These are phyloP conservation scores for Bombus difficillimus DNA, from an alignment of 1,140 invertebrate species.

Conservation along the genomic window DNA sequence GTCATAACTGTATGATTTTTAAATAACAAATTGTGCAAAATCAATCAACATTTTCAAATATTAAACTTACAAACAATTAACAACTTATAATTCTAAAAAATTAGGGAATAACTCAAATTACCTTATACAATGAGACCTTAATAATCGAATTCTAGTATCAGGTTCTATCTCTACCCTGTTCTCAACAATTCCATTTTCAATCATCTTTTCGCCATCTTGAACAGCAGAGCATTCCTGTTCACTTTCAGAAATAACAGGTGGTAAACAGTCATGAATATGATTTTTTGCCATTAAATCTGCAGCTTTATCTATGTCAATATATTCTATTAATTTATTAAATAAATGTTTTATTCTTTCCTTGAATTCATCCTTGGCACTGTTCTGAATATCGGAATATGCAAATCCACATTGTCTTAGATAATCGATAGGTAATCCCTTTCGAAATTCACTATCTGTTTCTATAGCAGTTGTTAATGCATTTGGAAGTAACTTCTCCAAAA, in stretches of 20 bases:
- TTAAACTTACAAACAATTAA: conserved; percentile 80
- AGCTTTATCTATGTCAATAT: conserved; percentile 90
- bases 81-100: too few species aligned
- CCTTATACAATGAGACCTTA: conserved; percentile 88
- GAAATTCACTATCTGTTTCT: conserved; percentile 87
- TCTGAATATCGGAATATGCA: conserved; percentile 77
- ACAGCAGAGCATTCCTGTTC: conserved; percentile 88
- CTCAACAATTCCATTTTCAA: conserved; percentile 84
- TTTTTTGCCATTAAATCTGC: conserved; percentile 93
- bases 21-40: not conserved
- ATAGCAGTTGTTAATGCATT: conserved; percentile 89
- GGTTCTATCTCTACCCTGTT: conserved; percentile 87
- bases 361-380: conserved; percentile 84
- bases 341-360: conserved; percentile 85
- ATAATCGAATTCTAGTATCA: conserved; percentile 87
- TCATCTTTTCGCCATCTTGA: conserved; percentile 88
- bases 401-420: conserved; percentile 89
- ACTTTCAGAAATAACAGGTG: conserved; percentile 87
- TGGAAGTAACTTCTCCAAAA: conserved; percentile 92
- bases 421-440: conserved; percentile 91
- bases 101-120: conserved; percentile 63
- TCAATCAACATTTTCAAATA: too few species aligned
- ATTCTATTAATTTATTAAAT: conserved; percentile 85
- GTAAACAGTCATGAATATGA: conserved; percentile 94
- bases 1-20: not conserved